Conservation (phyloP, 2,113 vertebrate genomes). For the Oncorhynchus gorbuscha region DNA sequence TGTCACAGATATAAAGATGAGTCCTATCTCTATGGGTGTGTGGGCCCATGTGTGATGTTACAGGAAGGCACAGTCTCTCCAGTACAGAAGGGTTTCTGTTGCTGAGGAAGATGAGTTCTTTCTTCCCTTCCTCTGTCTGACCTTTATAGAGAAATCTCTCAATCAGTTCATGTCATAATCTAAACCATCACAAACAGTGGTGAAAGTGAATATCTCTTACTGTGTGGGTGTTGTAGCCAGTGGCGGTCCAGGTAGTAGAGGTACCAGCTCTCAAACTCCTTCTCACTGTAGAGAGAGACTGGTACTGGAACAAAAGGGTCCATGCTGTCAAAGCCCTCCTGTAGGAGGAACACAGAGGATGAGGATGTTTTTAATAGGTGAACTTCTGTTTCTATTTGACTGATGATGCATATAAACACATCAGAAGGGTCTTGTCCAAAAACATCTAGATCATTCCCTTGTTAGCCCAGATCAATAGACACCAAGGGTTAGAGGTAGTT, state of each 20-base stretch:
- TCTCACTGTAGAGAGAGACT: constrained; percentile 81
- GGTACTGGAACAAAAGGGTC: constrained; percentile 89
- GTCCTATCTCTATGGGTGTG: neutral
- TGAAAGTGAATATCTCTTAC: constrained; percentile 43
- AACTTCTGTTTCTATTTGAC: no score
- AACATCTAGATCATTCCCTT: no score
- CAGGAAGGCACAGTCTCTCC: constrained; percentile 79
- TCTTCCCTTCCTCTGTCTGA: constrained; percentile 81
- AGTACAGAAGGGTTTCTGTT: constrained; percentile 82
- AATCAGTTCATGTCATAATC: no score
- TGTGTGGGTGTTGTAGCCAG: constrained; percentile 88
- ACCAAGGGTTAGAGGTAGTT: neutral
- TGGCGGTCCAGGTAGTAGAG: constrained; percentile 85
- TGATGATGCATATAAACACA: no score
- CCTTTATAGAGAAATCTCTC: constrained; percentile 59
- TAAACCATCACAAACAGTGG: no score
- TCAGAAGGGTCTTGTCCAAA: no score
- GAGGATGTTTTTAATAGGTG: no score
- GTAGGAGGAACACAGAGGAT: constrained; percentile 19
- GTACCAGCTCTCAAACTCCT: constrained; percentile 93
- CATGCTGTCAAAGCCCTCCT: constrained; percentile 88
- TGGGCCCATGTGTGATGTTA: constrained; percentile 50
- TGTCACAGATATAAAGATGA: no score
- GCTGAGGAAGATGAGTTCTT: constrained; percentile 85
- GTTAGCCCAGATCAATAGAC: no score